Percentiles rank a stretch among this genome's conserved stretches.
Conservation (phyloP, 1,140 invertebrate genomes). For the Dendroctonus valens region DNA sequence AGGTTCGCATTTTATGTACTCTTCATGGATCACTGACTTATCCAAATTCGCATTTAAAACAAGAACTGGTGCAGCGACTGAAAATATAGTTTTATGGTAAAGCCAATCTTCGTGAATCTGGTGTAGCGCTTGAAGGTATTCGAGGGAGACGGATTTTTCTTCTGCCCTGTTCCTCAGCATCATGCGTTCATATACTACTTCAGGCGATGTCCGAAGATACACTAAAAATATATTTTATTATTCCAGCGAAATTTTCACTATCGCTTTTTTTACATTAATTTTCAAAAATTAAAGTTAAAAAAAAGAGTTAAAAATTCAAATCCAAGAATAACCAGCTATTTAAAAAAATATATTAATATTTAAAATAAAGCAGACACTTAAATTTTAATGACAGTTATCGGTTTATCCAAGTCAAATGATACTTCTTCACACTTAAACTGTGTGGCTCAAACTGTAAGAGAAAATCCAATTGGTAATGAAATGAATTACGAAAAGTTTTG, state of each 20-base stretch:
- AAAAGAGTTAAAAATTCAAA: no score
- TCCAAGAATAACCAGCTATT: no score
- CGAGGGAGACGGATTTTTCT: conserved; percentile 71
- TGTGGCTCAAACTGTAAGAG: no score
- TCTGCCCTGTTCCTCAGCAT: conserved; percentile 72
- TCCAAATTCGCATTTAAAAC: conserved; percentile 64
- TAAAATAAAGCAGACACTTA: no score
- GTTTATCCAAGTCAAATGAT: no score
- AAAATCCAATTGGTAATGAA: no score
- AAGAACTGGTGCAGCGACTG: conserved; percentile 60
- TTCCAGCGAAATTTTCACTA: no score
- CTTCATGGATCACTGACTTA: conserved; percentile 58
- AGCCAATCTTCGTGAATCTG: conserved; percentile 34
- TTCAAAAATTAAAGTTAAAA: conserved; percentile 1
- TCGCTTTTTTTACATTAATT: background rate
- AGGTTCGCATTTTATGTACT: conserved; percentile 59
- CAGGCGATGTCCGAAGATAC: conserved; percentile 79
- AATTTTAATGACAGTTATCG: no score
- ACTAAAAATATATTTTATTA: conserved; percentile 57
- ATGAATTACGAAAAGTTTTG: no score
- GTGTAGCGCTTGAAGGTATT: conserved; percentile 50
- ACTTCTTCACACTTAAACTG: no score
- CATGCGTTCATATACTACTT: conserved; percentile 79
- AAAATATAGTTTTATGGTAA: conserved; percentile 52
- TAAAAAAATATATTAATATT: no score